Evolutionary conservation across 2,113 vertebrate species (phyloP).

Genomic region (Indri indri): DNA sequence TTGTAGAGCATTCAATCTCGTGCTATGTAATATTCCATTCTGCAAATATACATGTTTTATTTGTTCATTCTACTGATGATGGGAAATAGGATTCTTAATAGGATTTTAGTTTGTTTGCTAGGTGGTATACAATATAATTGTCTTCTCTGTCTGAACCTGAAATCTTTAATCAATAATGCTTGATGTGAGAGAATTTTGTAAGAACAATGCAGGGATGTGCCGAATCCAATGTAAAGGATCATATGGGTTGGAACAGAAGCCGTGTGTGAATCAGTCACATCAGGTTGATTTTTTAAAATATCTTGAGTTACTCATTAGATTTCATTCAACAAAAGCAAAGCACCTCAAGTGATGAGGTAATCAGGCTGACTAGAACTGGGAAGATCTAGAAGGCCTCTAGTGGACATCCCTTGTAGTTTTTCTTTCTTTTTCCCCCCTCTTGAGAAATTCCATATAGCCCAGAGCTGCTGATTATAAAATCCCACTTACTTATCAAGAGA

Average conservation of each 20-base stretch:
- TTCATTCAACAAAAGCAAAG: neutral
- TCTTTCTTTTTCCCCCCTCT: neutral
- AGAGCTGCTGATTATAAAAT: neutral
- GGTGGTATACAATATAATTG: neutral
- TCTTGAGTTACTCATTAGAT: neutral
- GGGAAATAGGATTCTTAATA: neutral
- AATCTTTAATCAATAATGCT: neutral
- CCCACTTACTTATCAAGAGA: neutral
- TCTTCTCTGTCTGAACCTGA: neutral
- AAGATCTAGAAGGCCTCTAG: neutral
- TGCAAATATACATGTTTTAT: neutral
- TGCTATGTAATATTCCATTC: neutral
- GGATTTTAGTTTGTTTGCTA: neutral
- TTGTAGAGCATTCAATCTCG: neutral
- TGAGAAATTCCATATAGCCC: neutral
- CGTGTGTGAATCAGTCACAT: neutral
- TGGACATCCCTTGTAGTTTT: neutral
- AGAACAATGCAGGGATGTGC: neutral
- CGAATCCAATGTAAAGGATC: neutral
- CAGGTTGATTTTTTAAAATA: neutral
- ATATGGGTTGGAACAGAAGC: neutral
- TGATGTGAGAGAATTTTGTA: neutral
- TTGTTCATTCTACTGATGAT: neutral
- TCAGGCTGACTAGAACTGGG: neutral
- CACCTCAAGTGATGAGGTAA: neutral